Base-by-base conservation (phyloP, 2,797 vertebrate genomes). In the Sarcoramphus papa region DNA sequence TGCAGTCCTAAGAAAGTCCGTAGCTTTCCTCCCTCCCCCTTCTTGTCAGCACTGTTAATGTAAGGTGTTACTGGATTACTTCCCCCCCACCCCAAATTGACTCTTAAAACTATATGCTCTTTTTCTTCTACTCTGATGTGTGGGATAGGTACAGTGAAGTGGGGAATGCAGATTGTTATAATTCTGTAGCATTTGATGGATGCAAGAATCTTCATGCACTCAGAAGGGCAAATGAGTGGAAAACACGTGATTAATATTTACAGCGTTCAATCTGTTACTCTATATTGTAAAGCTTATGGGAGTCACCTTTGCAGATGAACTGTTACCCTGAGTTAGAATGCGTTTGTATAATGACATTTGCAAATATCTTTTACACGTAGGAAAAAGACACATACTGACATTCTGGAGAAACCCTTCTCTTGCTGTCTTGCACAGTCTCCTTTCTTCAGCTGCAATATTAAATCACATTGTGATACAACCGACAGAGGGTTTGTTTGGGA, bases 181-280 rank as follows among this genome's bases (percentile, higher is more conserved):
- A 14, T 63, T 57, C 56, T 48, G 67, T 53, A 27, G 40, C 33
- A 7, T 88, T 35, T 23, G 50, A 30, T 74, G 75, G n/a, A 31
- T 79, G 77, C 64, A 23, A 20, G 30, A 27, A 33, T 23, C 67
- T 50, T 40, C 50, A 6, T 70, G 86, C 35, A 0, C n/a, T 63
- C 25, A 2, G 64, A 86, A 70, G 94, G 60, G 33, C 67, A 56
- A 62, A 65, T 31, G 73, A 68, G 85, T 84, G 68, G 74, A 62
- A 76, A 67, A 30, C 95, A 67, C 50, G 59, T 91, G 95, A 90
- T 85, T 82, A 56, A 60, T 94, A 95, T 93, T 90, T 87, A 79
- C 86, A 87, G 70, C 14, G 1, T 35, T 78, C 45, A 85, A 33
- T 87, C 85, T 96, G 77, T 70, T 79, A 54, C 63, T 88, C 50